These are phyloP conservation scores for Oncorhynchus keta DNA, from an alignment of 2,113 vertebrate species.

Conservation along the genomic window DNA sequence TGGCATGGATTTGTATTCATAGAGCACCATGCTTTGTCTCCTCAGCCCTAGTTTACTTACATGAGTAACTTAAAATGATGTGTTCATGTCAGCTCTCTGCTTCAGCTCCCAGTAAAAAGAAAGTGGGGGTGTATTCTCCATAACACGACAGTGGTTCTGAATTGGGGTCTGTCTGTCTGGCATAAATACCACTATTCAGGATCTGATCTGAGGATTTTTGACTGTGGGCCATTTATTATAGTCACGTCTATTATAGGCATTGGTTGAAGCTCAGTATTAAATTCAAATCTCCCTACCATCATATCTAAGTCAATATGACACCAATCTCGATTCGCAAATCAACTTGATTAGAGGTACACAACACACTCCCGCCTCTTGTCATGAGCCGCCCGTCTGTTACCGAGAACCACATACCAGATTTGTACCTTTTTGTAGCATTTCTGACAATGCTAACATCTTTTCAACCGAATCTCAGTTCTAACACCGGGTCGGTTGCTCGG, in stretches of 20 bases:
- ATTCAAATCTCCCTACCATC: too few species aligned
- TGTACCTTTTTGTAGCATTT: too few species aligned
- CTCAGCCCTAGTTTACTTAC: constrained; percentile 33
- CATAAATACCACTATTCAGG: constrained; percentile 17
- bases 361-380: too few species aligned
- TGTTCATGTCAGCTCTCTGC: constrained; percentile 36
- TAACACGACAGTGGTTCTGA: constrained; percentile 26
- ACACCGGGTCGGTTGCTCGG: too few species aligned
- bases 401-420: too few species aligned
- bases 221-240: constrained; percentile 22
- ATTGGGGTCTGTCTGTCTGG: constrained; percentile 13
- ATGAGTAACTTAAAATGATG: constrained; percentile 39
- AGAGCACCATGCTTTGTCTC: constrained; percentile 35
- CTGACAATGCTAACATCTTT: too few species aligned
- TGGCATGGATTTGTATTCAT: constrained; percentile 38
- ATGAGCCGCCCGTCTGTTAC: too few species aligned
- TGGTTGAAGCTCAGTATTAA: too few species aligned
- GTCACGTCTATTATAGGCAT: constrained; percentile 32
- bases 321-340: too few species aligned
- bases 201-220: constrained; percentile 21
- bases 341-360: too few species aligned
- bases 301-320: too few species aligned
- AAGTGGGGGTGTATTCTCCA: constrained; percentile 11
- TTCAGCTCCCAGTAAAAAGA: constrained; percentile 30
- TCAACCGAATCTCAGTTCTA: too few species aligned